phyloP scores from a whole-genome alignment of 2,888 invertebrate species.

The Heliconius charithonia region DNA sequence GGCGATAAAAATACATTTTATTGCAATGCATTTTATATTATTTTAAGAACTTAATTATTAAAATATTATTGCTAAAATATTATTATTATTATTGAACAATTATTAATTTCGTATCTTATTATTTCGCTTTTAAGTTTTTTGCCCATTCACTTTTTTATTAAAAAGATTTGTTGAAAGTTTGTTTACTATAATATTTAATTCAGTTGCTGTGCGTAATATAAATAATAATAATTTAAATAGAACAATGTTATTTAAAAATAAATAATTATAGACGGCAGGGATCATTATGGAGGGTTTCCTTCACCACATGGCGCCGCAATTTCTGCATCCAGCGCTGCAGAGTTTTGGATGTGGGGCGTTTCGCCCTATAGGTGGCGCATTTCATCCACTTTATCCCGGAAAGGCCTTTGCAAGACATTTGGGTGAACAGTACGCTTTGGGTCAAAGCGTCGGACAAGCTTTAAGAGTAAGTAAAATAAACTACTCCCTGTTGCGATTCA shows the following conservation, averaged over 20 bases:
- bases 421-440: slow-evolving; percentile 79
- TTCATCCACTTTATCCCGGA: slow-evolving; percentile 79
- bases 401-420: slow-evolving; percentile 80
- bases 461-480: slow-evolving; percentile 63
- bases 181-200: not conserved
- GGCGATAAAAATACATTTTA: too few species aligned
- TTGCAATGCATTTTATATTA: too few species aligned
- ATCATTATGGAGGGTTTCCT: slow-evolving; percentile 78
- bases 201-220: slow-evolving; percentile 3
- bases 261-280: slow-evolving; percentile 51
- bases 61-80: too few species aligned
- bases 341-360: slow-evolving; percentile 82
- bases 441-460: slow-evolving; percentile 79
- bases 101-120: too few species aligned
- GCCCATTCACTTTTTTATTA: too few species aligned
- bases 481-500: not conserved
- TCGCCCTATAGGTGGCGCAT: slow-evolving; percentile 79
- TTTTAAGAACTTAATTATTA: too few species aligned
- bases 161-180: slow-evolving; percentile 14
- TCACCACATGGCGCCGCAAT: slow-evolving; percentile 82
- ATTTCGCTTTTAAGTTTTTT: too few species aligned
- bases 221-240: not conserved
- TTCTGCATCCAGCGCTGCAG: slow-evolving; percentile 80
- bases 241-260: not conserved
- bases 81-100: too few species aligned